A percentile compares a stretch with the other conserved stretches of the same genome.
phyloP scores from a whole-genome alignment of 2,888 invertebrate genomes.

The Scaptomyza polygonia region DNA sequence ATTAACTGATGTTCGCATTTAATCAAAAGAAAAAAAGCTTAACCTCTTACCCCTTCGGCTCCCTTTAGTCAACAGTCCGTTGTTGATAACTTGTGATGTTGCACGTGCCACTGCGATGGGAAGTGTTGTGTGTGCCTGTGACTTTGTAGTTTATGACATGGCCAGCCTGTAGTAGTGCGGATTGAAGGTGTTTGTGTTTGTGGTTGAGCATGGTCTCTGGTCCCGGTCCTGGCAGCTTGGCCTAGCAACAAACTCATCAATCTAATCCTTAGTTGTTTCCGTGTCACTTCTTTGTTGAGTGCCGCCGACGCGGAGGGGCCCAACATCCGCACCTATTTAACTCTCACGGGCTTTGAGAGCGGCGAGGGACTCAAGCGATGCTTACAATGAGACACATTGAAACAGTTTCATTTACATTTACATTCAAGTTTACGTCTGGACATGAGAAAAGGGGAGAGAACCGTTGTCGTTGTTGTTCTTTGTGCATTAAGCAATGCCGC shows the following conservation, averaged over 20 bases:
- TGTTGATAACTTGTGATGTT: conserved; percentile 16
- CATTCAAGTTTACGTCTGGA: conserved; percentile 66
- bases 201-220: background rate
- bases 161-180: background rate
- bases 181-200: background rate
- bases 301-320: conserved; percentile 36
- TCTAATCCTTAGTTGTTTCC: conserved; percentile 76
- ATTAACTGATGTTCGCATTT: conserved; percentile 67
- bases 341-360: conserved; percentile 46
- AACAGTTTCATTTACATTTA: conserved; percentile 74
- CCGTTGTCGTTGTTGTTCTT: background rate
- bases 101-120: conserved; percentile 26
- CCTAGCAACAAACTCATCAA: conserved; percentile 73
- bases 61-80: background rate
- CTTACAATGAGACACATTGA: conserved; percentile 48
- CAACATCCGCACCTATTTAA: conserved; percentile 62
- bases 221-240: conserved; percentile 40
- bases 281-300: conserved; percentile 74
- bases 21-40: conserved; percentile 54
- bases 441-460: conserved; percentile 7
- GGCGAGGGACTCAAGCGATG: background rate
- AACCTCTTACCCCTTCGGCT: background rate
- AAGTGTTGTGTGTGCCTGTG: conserved; percentile 10
- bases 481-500: background rate
- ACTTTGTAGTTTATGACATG: conserved; percentile 58